Evolutionary conservation across 2,797 vertebrate genomes (phyloP), one percentile per base, ranked within the genome.

Genomic region (Gambelia wislizenii): DNA sequence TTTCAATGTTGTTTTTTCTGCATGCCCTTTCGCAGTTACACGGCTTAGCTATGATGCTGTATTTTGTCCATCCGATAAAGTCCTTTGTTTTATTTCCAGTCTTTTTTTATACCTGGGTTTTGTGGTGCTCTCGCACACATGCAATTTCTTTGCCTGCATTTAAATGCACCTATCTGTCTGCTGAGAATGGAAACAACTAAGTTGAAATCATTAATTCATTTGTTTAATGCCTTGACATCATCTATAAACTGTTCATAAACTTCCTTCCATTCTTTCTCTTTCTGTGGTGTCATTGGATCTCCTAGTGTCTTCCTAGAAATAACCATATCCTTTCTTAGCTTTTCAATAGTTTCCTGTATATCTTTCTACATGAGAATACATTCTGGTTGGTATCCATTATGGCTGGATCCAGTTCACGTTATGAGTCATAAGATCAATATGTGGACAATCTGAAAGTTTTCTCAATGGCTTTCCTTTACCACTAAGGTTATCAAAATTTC

Each of bases 351-450:
- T 91, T 98, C 98, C 0, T 98, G 96, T 94, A 99, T 99, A 94
- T 99, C 98, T 22, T 98, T 98, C 89, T 99, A 98, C 82, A 97
- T 94, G 87, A 98, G 93, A 61, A 99, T 98, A 98, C 99, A 99
- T 86, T 98, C 95, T 0, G 99, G 99, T 94, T 99, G 98, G 95
- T 99, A 99, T 0, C 99, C 99, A 0, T 99, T 99, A 93, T 99
- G n/a, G n/a, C 98, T 64, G 96, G 95, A 99, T 99, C 92, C 98
- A 98, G 95, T 99, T 99, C 90, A 99, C 97, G 96, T 99, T 99
- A 96, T 99, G 98, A 44, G 98, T 99, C 98, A 99, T 99, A 36
- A 98, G 98, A 96, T 99, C 99, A 4, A 98, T 97, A 59, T 98
- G 98, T 0, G 98, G 98, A 86, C 98, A 99, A 87, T 98, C 90